These are phyloP conservation scores for Erebia palarica DNA, from an alignment of 2,888 invertebrate genomes.

Conservation along the genomic window DNA sequence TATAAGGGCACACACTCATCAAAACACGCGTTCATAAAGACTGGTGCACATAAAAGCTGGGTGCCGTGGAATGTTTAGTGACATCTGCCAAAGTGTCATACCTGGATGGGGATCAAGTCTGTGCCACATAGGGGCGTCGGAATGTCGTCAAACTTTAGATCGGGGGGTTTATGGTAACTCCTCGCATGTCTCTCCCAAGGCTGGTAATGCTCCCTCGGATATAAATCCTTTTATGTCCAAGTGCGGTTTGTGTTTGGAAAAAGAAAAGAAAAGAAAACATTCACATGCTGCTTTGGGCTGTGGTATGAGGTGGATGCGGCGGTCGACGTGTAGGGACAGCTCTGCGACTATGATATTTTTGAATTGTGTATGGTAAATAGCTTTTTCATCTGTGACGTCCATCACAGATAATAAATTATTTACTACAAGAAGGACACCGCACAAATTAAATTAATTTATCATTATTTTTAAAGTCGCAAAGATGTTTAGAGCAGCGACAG, in stretches of 20 bases:
- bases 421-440: not conserved
- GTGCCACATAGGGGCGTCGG: conserved; percentile 77
- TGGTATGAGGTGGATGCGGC: conserved; percentile 76
- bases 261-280: conserved; percentile 83
- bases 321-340: conserved; percentile 62
- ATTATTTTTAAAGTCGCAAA: conserved; percentile 46
- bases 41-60: conserved; percentile 74
- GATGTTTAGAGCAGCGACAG: conserved; percentile 54
- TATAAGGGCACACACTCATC: conserved; percentile 50
- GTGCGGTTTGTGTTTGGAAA: conserved; percentile 81
- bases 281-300: conserved; percentile 81
- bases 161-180: conserved; percentile 81
- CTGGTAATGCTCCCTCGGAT: conserved; percentile 85
- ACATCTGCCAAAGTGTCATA: conserved; percentile 72
- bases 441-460: not conserved
- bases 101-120: conserved; percentile 80
- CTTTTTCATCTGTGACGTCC: conserved; percentile 13
- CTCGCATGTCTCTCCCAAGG: conserved; percentile 86
- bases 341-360: conserved; percentile 52
- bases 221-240: conserved; percentile 81
- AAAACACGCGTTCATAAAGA: conserved; percentile 53
- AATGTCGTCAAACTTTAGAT: conserved; percentile 80
- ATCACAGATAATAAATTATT: conserved; percentile 14
- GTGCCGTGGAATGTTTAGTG: conserved; percentile 68
- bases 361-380: not conserved